These are phyloP conservation scores for Acanthurus tractus DNA, from an alignment of 2,797 vertebrate genomes.

Conservation along the genomic window DNA sequence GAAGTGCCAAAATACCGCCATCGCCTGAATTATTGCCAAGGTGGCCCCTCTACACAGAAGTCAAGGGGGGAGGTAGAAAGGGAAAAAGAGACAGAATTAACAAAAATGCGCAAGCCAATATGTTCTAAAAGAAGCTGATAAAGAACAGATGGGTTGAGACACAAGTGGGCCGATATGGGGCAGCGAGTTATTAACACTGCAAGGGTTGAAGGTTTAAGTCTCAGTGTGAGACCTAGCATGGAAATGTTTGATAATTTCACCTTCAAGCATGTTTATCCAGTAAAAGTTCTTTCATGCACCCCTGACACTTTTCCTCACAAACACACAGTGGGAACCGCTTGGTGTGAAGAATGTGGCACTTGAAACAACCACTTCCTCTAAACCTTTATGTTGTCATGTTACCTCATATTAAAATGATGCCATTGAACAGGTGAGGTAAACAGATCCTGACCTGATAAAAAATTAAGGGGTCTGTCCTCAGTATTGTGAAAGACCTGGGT, in stretches of 20 bases:
- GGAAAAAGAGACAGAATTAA: neutral
- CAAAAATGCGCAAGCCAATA: constrained; percentile 8
- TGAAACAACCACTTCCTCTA: too few species aligned
- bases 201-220: constrained; percentile 38
- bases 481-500: neutral
- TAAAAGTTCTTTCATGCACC: constrained; percentile 12
- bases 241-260: constrained; percentile 31
- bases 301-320: neutral
- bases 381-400: neutral
- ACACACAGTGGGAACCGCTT: neutral
- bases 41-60: constrained; percentile 20
- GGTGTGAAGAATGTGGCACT: neutral
- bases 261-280: constrained; percentile 26
- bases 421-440: neutral
- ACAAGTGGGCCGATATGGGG: constrained; percentile 1
- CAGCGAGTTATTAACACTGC: neutral
- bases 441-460: neutral
- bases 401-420: neutral
- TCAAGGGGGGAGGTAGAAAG: constrained; percentile 14
- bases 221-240: constrained; percentile 7
- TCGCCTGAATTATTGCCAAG: constrained; percentile 42
- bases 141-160: constrained; percentile 40
- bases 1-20: constrained; percentile 45
- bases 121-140: constrained; percentile 3
- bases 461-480: neutral